Conservation (phyloP, 35 echinoderm and acorn worm species). For the Stichopus chloronotus region DNA sequence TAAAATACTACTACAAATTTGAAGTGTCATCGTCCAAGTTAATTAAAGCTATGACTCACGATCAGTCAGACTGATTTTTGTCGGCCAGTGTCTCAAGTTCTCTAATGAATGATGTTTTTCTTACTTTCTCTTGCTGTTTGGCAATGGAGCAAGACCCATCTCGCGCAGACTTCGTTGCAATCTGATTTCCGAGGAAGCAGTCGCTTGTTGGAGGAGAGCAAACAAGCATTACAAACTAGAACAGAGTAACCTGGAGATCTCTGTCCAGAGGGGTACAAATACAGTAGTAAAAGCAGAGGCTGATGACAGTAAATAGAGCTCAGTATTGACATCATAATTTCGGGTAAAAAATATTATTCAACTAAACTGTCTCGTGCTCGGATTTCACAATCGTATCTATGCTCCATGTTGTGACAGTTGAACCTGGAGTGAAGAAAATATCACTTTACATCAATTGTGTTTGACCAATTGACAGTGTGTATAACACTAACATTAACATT, state of each 20-base stretch:
- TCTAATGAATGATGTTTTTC: constrained; percentile 16
- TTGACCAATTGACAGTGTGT: no score
- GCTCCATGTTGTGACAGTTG: no score
- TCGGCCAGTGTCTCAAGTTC: background rate
- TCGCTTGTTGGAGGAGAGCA: background rate
- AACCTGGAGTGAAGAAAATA: no score
- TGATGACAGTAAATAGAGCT: no score
- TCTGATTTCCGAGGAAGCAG: background rate
- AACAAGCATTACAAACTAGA: background rate
- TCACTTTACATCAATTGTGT: no score
- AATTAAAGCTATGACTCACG: constrained; percentile 38
- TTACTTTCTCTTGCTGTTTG: no score
- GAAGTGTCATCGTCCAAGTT: constrained; percentile 23
- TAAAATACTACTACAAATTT: background rate
- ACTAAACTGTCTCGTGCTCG: no score
- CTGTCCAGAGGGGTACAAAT: background rate
- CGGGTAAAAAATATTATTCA: no score
- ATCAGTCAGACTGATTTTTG: constrained; percentile 18
- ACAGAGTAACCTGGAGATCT: background rate
- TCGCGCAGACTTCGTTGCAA: constrained; percentile 6
- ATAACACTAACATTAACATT: no score
- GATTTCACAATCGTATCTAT: no score
- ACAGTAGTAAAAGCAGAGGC: no score
- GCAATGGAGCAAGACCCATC: background rate
- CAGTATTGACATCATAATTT: no score